These are phyloP conservation scores for Macaria liturata DNA, from an alignment of 2,888 invertebrate species.

Conservation along the genomic window DNA sequence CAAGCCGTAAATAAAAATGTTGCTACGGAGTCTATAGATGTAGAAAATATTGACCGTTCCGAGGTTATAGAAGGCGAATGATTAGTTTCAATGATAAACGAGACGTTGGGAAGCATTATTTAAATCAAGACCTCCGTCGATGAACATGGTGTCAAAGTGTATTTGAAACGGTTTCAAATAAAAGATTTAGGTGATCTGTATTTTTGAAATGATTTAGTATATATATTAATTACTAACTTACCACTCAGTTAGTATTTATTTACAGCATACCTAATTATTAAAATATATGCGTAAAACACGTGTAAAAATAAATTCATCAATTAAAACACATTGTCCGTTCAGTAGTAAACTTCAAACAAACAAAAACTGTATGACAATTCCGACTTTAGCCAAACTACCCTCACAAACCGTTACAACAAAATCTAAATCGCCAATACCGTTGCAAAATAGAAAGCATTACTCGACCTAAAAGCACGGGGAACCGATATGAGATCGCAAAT, in stretches of 20 bases:
- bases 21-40: conserved; percentile 3
- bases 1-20: conserved; percentile 26
- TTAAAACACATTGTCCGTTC: too few relatives aligned
- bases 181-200: too few relatives aligned
- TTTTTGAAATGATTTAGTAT: too few relatives aligned
- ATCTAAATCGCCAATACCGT: conserved; percentile 9
- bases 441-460: conserved; percentile 26
- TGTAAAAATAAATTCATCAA: too few relatives aligned
- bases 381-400: not conserved
- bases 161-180: not conserved
- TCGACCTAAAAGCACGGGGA: conserved; percentile 21
- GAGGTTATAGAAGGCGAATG: conserved; percentile 13
- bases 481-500: conserved; percentile 47
- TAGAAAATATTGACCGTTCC: conserved; percentile 22
- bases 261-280: too few relatives aligned
- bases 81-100: conserved; percentile 15
- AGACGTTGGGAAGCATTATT: conserved; percentile 4
- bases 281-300: too few relatives aligned
- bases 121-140: conserved; percentile 17
- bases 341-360: too few relatives aligned
- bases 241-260: too few relatives aligned
- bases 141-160: not conserved
- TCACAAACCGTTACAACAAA: conserved; percentile 2
- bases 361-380: not conserved
- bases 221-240: too few relatives aligned